Base-by-base conservation (phyloP, 2,797 vertebrate genomes). In the Acipenser ruthenus region DNA sequence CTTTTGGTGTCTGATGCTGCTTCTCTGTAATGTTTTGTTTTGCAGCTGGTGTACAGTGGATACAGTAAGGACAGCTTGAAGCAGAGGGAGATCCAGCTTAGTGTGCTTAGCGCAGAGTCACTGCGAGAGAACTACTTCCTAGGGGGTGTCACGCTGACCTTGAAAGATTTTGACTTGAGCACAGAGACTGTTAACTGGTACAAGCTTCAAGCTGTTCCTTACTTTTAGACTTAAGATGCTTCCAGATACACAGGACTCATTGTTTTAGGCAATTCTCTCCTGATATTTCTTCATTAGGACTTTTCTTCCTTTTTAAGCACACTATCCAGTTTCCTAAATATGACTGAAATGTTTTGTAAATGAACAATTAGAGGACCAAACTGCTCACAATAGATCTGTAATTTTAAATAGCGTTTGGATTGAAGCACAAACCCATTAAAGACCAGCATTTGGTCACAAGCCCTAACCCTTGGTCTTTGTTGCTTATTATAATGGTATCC, bases 111-210 rank as follows among this genome's bases (percentile, higher is more conserved):
- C 53, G 93, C 95, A 0, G 97, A 99, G 78, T 96, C 96, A 0
- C 85, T 99, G 70, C 91, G 96, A 23, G 97, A 99, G 82, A 99
- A 99, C 84, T 95, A 93, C 83, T 99, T 91, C 79, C 85, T 99
- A 71, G 96, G 96, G 62, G 95, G 96, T 69, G 77, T 97, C 80
- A 98, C 92, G 7, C 91, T 99, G 53, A 86, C 91, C 37, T 90
- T 99, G n/a, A 96, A 94, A 83, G 94, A 98, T 86, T 98, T 99
- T 87, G 95, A 99, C 88, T 79, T 99, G 83, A 92, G 90, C 86
- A 92, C 92, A 82, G 97, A 99, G 87, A 99, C 96, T 0, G 89
- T 98, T 70, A 94, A 89, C 77, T 99, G 97, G 97, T 96, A 98
- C 85, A 94, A 91, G 62, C 92, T 99, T 53, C 91, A 91, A 11